These are phyloP conservation scores for Zenarchopterus dispar DNA, from an alignment of 2,797 vertebrate genomes.

Conservation along the genomic window DNA sequence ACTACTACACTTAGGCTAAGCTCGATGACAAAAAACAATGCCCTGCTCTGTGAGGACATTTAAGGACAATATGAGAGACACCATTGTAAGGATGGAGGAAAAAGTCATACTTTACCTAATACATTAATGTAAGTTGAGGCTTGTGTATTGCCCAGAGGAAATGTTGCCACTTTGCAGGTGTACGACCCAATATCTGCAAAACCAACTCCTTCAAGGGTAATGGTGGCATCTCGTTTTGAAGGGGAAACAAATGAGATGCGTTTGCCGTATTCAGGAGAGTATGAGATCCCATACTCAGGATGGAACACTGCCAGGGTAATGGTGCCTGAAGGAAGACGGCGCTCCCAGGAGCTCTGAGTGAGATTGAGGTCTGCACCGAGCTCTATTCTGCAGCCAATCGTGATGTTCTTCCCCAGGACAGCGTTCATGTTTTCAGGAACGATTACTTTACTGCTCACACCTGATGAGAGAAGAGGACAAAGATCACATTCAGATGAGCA, in stretches of 20 bases:
- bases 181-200: slow-evolving; percentile 93
- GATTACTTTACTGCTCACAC: slow-evolving; percentile 87
- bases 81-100: slow-evolving; percentile 10
- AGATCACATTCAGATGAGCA: slow-evolving; percentile 23
- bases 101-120: slow-evolving; percentile 86
- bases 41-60: slow-evolving; percentile 30
- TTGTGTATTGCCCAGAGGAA: slow-evolving; percentile 93
- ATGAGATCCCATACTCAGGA: slow-evolving; percentile 89
- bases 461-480: slow-evolving; percentile 69
- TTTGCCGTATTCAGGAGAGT: slow-evolving; percentile 86
- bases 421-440: slow-evolving; percentile 89
- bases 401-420: slow-evolving; percentile 93
- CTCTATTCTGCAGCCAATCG: slow-evolving; percentile 91
- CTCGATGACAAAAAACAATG: slow-evolving; percentile 39
- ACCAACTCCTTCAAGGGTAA: slow-evolving; percentile 87
- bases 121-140: slow-evolving; percentile 89
- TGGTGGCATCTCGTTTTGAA: slow-evolving; percentile 90
- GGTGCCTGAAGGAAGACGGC: slow-evolving; percentile 84
- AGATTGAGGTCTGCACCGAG: slow-evolving; percentile 89
- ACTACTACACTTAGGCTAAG: slow-evolving; percentile 40
- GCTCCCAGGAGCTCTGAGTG: slow-evolving; percentile 96
- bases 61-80: slow-evolving; percentile 20
- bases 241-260: slow-evolving; percentile 91
- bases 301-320: slow-evolving; percentile 93
- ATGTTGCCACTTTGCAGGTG: slow-evolving; percentile 94